Conservation (phyloP, 2,888 invertebrate species). For the Serrognathus titanus region DNA sequence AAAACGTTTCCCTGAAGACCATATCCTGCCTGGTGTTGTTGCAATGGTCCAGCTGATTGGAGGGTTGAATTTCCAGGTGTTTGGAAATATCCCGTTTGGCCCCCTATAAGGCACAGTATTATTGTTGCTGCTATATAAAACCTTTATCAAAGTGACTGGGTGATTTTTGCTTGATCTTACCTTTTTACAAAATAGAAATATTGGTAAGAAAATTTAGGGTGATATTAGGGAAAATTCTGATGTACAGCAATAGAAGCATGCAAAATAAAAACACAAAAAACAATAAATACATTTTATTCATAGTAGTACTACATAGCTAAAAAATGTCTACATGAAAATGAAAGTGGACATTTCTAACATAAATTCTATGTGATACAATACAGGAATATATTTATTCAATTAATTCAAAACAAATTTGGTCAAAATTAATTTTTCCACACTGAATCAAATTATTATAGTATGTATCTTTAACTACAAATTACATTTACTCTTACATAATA, state of each 20-base stretch:
- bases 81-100: slow-evolving; percentile 52
- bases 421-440: neutral
- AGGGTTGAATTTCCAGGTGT: slow-evolving; percentile 49
- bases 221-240: neutral
- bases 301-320: slow-evolving; percentile 8
- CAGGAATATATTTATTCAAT: neutral
- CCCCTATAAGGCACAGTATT: slow-evolving; percentile 38
- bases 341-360: slow-evolving; percentile 4
- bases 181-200: slow-evolving; percentile 2
- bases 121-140: neutral
- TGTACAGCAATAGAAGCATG: slow-evolving; percentile 3
- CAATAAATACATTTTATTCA: slow-evolving; percentile 16
- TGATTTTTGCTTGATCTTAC: slow-evolving; percentile 1
- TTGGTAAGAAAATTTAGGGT: neutral
- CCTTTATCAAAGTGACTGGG: neutral
- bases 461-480: neutral
- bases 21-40: slow-evolving; percentile 48
- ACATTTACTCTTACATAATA: neutral
- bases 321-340: slow-evolving; percentile 4
- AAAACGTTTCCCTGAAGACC: slow-evolving; percentile 53
- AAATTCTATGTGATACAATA: neutral
- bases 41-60: slow-evolving; percentile 45
- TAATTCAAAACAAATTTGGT: neutral
- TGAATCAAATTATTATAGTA: neutral
- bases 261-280: slow-evolving; percentile 20